These are phyloP conservation scores for Xestia ashworthii DNA, from an alignment of 2,888 invertebrate genomes.

Conservation along the genomic window DNA sequence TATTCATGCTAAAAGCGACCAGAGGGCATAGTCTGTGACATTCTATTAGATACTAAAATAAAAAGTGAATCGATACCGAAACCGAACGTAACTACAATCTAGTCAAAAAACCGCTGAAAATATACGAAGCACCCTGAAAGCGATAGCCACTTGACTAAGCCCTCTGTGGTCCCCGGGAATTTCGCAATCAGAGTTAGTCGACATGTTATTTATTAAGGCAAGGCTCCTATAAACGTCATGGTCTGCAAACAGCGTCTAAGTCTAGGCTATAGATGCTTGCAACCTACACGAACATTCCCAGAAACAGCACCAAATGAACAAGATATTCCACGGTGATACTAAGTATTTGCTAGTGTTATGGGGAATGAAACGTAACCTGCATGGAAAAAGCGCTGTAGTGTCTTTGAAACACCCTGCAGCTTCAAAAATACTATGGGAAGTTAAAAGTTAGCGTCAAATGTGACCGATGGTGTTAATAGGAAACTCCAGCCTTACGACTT, in stretches of 20 bases:
- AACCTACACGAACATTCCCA: not conserved
- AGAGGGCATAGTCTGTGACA: not conserved
- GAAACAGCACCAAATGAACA: not conserved
- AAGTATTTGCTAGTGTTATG: not conserved
- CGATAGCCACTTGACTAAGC: too few relatives aligned
- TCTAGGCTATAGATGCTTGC: not conserved
- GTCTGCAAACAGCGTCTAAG: not conserved
- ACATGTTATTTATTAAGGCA: not conserved
- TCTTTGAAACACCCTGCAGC: not conserved
- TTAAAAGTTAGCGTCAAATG: slow-evolving; percentile 1
- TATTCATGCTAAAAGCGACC: not conserved
- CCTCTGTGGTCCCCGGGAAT: not conserved
- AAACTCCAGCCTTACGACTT: not conserved
- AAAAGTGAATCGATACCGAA: not conserved
- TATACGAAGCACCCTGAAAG: too few relatives aligned
- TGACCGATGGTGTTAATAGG: not conserved
- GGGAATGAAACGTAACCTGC: not conserved
- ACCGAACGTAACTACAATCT: not conserved
- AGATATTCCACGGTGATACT: not conserved
- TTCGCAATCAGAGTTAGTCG: not conserved
- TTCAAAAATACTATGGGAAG: not conserved
- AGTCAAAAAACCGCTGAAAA: not conserved
- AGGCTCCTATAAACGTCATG: not conserved
- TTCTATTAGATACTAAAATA: not conserved
- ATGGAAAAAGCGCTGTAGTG: not conserved